Base-by-base conservation (phyloP, 92 coral and sea anemone species). In the Parazoanthus darwini region DNA sequence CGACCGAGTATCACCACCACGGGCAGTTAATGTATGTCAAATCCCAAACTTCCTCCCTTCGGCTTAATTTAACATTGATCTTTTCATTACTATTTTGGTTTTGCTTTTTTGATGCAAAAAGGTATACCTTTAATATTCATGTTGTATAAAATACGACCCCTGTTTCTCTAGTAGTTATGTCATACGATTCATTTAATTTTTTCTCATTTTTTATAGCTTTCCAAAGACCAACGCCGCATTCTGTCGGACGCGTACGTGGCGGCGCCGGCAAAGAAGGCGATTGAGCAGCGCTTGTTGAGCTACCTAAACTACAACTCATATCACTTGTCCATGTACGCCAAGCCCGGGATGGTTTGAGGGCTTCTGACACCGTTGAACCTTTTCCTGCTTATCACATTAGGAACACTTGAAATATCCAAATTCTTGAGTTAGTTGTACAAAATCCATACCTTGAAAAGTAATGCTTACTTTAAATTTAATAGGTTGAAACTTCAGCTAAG, bases 311-410 rank as follows among this genome's bases (percentile, higher is more conserved):
- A 97, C 95, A 97, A 97, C 74, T 88, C 96, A 1, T 91, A 96
- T 82, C 99, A 97, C 90, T 77, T 97, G 74, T 94, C 99, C 48
- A 97, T 97, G 99, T 95, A 95, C 90, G 97, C 98, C 71, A 97
- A 91, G 83, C 99, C 98, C 14, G 99, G 98, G 43, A 93, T 96
- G 96, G 96, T 94, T 82, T 94, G 92, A 92, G 38, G 82, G 81
- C 50, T 50, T 18, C 54, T 37, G 58, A 44, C 50, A 81, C 10
- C 26, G 67, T 26, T 81, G 48, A 43, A 54, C 59, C 0, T 54
- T 54, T 54, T 54, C 59, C 18, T 14, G 3, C 59, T 54, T 1
- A 54, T 4, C 2, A 54, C 59, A 13, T 22, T 9, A 63, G 4
- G n/a, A 63, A 63, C 5, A 20, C n/a, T 63, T 63, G 6, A 63